phyloP scores from a whole-genome alignment of 1,140 invertebrate genomes.

The Coptotermes formosanus region DNA sequence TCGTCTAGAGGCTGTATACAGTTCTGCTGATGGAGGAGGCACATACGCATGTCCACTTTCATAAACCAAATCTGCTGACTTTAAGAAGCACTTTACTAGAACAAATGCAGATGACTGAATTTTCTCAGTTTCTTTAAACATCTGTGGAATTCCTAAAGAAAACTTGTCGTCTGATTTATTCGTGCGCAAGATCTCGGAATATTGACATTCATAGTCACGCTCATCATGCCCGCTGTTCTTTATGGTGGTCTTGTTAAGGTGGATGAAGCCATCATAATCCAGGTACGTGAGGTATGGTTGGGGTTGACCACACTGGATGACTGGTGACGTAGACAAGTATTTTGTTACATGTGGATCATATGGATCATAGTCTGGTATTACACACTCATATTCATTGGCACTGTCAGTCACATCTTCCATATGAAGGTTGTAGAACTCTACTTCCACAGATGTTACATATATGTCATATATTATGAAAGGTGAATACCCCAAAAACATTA shows the following conservation, averaged over 20 bases:
- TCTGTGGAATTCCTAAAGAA: background rate
- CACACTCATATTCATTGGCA: background rate
- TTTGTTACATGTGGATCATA: slow-evolving; percentile 21
- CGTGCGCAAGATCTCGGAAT: slow-evolving; percentile 12
- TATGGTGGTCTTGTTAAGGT: slow-evolving; percentile 22
- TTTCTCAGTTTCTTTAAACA: slow-evolving; percentile 16
- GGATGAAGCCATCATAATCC: slow-evolving; percentile 28
- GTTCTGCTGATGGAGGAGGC: slow-evolving; percentile 32
- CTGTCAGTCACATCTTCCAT: background rate
- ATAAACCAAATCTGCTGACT: slow-evolving; percentile 44
- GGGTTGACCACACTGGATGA: slow-evolving; percentile 6
- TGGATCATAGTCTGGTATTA: slow-evolving; percentile 32
- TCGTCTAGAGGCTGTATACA: background rate
- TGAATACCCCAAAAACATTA: background rate
- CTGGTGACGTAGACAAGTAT: background rate
- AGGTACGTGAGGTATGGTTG: slow-evolving; percentile 33
- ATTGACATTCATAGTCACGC: slow-evolving; percentile 2
- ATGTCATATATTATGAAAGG: slow-evolving; percentile 23
- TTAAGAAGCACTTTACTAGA: slow-evolving; percentile 47
- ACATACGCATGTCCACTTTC: slow-evolving; percentile 48
- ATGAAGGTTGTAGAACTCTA: slow-evolving; percentile 24
- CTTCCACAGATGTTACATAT: slow-evolving; percentile 3
- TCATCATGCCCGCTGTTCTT: background rate
- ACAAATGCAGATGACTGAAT: slow-evolving; percentile 39
- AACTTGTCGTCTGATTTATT: slow-evolving; percentile 21